These are phyloP conservation scores for Syrrhaptes paradoxus DNA, from an alignment of 2,113 vertebrate genomes.

Conservation along the genomic window DNA sequence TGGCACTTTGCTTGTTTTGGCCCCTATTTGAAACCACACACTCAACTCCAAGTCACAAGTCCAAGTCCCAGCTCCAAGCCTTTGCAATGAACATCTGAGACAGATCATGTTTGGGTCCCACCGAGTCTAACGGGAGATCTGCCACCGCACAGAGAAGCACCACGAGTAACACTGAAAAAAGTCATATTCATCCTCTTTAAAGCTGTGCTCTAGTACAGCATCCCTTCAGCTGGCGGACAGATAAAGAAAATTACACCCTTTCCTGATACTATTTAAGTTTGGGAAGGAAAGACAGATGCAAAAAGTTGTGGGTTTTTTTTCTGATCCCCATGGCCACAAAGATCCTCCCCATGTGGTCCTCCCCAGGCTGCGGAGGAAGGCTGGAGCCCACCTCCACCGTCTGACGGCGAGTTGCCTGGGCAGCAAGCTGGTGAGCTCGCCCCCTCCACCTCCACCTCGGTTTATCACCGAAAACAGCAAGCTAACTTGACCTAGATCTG, in stretches of 20 bases:
- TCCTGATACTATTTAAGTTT: neutral
- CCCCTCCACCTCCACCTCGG: neutral
- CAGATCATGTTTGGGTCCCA: neutral
- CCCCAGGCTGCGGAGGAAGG: neutral
- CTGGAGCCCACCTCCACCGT: neutral
- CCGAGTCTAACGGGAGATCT: neutral
- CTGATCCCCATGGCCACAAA: neutral
- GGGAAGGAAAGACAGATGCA: neutral
- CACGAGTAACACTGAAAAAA: neutral
- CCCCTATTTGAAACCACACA: neutral
- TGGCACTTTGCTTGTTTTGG: neutral
- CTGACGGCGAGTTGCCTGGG: neutral
- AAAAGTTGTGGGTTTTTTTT: neutral
- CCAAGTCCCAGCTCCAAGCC: neutral
- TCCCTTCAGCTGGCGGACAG: neutral
- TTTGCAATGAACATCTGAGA: neutral
- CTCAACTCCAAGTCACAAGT: neutral
- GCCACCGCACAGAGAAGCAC: neutral
- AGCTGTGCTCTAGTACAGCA: neutral
- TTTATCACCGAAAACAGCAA: neutral
- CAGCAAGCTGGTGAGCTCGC: neutral
- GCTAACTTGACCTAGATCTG: constrained; percentile 26
- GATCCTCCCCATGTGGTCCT: fast-evolving
- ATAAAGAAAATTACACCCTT: neutral
- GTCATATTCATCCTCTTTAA: neutral